Percentiles rank a stretch among this genome's conserved stretches.
Conservation (phyloP, 2,113 vertebrate species). For the Equus przewalskii region DNA sequence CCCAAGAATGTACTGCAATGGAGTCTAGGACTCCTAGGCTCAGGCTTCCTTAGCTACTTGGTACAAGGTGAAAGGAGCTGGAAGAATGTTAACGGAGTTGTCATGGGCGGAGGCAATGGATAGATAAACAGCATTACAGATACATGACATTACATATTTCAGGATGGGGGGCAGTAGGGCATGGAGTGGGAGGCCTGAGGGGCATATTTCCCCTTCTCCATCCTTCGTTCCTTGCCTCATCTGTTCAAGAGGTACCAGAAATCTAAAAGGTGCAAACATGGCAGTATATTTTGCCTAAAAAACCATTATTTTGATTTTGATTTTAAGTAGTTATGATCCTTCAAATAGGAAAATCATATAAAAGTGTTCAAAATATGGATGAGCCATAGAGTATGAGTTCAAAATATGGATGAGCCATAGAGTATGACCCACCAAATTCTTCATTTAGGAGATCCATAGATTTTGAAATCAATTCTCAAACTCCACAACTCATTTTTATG, state of each 20-base stretch:
- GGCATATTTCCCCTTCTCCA: background rate
- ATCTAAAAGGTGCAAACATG: background rate
- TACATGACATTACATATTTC: background rate
- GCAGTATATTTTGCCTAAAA: background rate
- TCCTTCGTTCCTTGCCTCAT: background rate
- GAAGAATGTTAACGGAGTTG: background rate
- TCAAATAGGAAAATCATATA: background rate
- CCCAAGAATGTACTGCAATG: background rate
- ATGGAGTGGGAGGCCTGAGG: background rate
- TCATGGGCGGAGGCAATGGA: background rate
- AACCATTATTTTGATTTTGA: conserved; percentile 31
- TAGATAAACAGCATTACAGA: background rate
- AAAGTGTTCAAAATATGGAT: conserved; percentile 46
- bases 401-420: background rate
- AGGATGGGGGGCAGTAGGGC: background rate
- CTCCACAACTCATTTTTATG: background rate
- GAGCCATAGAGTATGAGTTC: background rate
- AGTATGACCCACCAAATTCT: background rate
- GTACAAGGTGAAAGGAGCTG: background rate
- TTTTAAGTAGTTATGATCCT: conserved; percentile 7
- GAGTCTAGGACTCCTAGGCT: background rate
- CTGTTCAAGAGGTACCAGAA: background rate
- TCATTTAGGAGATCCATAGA: background rate
- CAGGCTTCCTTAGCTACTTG: background rate
- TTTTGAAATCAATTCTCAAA: conserved; percentile 2